phyloP scores from a whole-genome alignment of 2,888 invertebrate species.

The Rhingia rostrata region DNA sequence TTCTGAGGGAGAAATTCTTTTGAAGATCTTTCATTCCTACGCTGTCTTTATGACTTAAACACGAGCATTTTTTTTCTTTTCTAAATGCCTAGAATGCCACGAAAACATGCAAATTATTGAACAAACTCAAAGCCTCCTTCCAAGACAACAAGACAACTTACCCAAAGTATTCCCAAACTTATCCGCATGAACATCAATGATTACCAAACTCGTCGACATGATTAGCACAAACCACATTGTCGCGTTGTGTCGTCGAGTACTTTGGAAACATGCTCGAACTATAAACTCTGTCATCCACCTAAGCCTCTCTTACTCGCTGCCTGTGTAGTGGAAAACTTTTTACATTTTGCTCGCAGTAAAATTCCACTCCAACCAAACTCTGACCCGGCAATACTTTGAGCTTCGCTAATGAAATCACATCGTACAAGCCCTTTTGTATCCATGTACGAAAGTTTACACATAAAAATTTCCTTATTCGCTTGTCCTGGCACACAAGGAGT shows the following conservation, averaged over 20 bases:
- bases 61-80: too few relatives aligned
- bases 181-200: slow-evolving; percentile 44
- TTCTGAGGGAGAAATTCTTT: too few relatives aligned
- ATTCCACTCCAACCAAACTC: slow-evolving; percentile 1
- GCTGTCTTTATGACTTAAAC: too few relatives aligned
- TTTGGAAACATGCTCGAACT: slow-evolving; percentile 35
- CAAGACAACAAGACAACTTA: slow-evolving; percentile 37
- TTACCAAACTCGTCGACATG: slow-evolving; percentile 59
- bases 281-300: slow-evolving; percentile 26
- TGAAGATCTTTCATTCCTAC: too few relatives aligned
- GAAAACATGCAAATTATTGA: too few relatives aligned
- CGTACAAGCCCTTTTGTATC: neutral
- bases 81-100: too few relatives aligned
- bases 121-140: slow-evolving; percentile 11
- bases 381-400: neutral
- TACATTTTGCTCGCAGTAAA: slow-evolving; percentile 20
- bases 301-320: neutral
- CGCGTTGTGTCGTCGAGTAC: neutral
- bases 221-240: slow-evolving; percentile 22
- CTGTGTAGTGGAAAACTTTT: slow-evolving; percentile 25
- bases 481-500: neutral
- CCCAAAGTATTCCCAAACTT: neutral
- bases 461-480: slow-evolving; percentile 3
- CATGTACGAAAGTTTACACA: slow-evolving; percentile 1
- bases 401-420: slow-evolving; percentile 38